Percentiles rank a stretch among this genome's conserved stretches.
These are phyloP conservation scores for Otolemur garnettii DNA, from an alignment of 2,113 vertebrate genomes.

Conservation along the genomic window DNA sequence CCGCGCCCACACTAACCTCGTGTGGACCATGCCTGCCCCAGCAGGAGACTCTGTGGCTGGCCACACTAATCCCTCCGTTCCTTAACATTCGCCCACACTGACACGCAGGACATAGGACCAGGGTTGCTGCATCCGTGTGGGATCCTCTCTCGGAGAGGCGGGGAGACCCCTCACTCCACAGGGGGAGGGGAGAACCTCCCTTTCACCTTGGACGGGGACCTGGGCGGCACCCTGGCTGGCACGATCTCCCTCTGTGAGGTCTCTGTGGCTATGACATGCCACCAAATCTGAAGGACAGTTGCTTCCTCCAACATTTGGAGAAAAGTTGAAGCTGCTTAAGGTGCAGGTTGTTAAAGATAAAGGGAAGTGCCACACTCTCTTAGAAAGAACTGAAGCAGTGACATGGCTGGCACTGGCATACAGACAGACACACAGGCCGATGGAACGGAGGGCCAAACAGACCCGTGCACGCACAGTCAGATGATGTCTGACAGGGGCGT, in stretches of 20 bases:
- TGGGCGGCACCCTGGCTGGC: rapidly evolving
- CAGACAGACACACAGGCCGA: background rate
- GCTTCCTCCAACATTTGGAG: background rate
- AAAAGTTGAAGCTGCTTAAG: background rate
- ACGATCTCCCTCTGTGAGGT: background rate
- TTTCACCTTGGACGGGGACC: rapidly evolving
- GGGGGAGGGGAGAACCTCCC: background rate
- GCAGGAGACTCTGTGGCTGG: too few relatives aligned
- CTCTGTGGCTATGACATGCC: rapidly evolving
- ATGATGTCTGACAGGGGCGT: rapidly evolving
- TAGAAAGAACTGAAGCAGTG: background rate
- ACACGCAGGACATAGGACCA: background rate
- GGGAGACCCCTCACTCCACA: background rate
- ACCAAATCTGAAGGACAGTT: background rate
- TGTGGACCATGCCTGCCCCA: rapidly evolving
- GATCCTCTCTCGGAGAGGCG: rapidly evolving
- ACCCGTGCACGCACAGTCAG: rapidly evolving
- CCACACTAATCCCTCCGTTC: rapidly evolving
- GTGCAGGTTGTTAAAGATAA: rapidly evolving
- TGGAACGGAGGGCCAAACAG: background rate
- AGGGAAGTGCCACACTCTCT: background rate
- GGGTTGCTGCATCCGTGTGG: rapidly evolving
- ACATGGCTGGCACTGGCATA: rapidly evolving
- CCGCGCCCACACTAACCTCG: background rate
- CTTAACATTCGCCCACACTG: background rate